These are phyloP conservation scores for Pteruthius melanotis DNA, from an alignment of 2,113 vertebrate species.

Conservation along the genomic window DNA sequence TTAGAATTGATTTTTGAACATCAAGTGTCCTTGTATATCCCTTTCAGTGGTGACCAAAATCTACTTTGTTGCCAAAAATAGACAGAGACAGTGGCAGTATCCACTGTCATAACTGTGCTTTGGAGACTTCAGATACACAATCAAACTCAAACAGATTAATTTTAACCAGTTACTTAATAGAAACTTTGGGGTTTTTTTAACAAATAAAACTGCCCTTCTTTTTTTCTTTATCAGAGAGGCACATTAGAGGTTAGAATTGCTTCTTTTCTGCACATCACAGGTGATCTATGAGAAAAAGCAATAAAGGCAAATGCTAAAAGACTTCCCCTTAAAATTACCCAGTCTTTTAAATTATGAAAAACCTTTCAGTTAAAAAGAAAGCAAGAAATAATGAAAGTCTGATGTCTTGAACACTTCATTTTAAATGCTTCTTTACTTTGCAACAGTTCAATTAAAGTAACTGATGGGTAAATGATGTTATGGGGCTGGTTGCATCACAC, in stretches of 20 bases:
- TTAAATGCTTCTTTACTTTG: background rate
- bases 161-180: background rate
- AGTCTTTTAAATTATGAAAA: background rate
- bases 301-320: background rate
- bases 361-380: background rate
- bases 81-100: background rate
- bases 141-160: background rate
- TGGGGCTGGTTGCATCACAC: background rate
- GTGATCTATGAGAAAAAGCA: background rate
- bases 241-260: background rate
- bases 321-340: background rate
- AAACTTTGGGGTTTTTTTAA: background rate
- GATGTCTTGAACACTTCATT: background rate
- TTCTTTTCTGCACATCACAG: background rate
- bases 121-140: background rate
- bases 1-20: background rate
- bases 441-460: background rate
- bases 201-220: background rate
- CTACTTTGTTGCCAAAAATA: background rate
- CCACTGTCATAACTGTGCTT: background rate
- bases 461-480: background rate
- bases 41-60: background rate
- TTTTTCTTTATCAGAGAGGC: background rate
- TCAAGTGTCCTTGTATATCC: background rate
- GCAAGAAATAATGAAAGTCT: background rate